Percentiles rank a stretch among this genome's conserved stretches.
phyloP scores from a whole-genome alignment of 2,888 invertebrate species.

The Agrochola litura region DNA sequence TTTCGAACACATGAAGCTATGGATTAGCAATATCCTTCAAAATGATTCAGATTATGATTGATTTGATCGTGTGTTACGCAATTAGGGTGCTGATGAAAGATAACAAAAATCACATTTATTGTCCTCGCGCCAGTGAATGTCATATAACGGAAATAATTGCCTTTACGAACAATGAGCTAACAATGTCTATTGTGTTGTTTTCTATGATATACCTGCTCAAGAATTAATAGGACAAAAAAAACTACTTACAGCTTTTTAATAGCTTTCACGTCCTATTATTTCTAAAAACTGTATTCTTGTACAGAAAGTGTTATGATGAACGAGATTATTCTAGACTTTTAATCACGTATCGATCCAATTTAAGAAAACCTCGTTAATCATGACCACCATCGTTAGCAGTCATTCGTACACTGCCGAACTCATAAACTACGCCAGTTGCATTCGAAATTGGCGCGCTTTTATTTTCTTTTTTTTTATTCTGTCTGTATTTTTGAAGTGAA shows the following conservation, averaged over 20 bases:
- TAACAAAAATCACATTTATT: slow-evolving; percentile 1
- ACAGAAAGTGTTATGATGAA: background rate
- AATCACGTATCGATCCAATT: slow-evolving; percentile 32
- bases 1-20: no score
- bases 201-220: slow-evolving; percentile 19
- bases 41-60: no score
- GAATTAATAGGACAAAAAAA: slow-evolving; percentile 25
- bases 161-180: slow-evolving; percentile 41
- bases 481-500: background rate
- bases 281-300: background rate
- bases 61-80: no score
- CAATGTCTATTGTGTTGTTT: slow-evolving; percentile 37
- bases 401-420: slow-evolving; percentile 25
- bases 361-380: slow-evolving; percentile 29
- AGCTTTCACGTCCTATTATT: background rate
- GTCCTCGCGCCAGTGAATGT: slow-evolving; percentile 38
- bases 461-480: slow-evolving; percentile 1
- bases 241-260: background rate
- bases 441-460: slow-evolving; percentile 28
- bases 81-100: background rate
- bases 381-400: slow-evolving; percentile 31
- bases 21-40: no score
- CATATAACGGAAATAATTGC: slow-evolving; percentile 45
- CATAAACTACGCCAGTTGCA: slow-evolving; percentile 34
- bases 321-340: slow-evolving; percentile 4